These are phyloP conservation scores for Parapristionchus giblindavisi DNA, from an alignment of 2,888 invertebrate genomes.

Conservation along the genomic window DNA sequence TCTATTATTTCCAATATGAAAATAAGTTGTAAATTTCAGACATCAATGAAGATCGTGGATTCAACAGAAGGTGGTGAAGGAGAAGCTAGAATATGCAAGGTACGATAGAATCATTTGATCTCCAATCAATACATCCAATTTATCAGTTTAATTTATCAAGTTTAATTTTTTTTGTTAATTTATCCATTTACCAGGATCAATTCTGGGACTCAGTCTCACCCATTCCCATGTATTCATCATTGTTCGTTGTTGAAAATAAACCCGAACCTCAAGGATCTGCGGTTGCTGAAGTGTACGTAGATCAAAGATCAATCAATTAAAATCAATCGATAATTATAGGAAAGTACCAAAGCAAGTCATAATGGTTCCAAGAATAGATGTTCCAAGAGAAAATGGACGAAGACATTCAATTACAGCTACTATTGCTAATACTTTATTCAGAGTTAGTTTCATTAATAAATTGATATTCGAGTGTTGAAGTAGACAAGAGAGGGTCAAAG, in stretches of 20 bases:
- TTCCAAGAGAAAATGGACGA: constrained; percentile 6
- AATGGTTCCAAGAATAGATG: constrained; percentile 31
- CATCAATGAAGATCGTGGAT: constrained; percentile 33
- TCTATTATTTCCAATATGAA: background rate
- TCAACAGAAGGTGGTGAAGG: constrained; percentile 34
- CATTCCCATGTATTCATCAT: constrained; percentile 31
- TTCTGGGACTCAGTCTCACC: constrained; percentile 29
- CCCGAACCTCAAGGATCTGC: constrained; percentile 33
- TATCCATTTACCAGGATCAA: background rate
- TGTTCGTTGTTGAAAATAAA: constrained; percentile 20
- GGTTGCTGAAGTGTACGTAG: constrained; percentile 23
- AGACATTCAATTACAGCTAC: background rate
- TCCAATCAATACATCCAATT: background rate
- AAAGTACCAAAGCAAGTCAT: constrained; percentile 26
- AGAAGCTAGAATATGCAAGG: constrained; percentile 21
- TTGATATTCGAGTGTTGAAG: too few relatives aligned
- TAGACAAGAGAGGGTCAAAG: too few relatives aligned
- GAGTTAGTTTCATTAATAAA: background rate
- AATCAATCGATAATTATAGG: too few relatives aligned
- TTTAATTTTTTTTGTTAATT: background rate
- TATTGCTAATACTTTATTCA: constrained; percentile 6
- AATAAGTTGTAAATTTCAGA: background rate
- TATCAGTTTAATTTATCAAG: too few relatives aligned
- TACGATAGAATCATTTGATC: background rate
- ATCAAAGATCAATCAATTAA: too few relatives aligned